Conservation (phyloP, 2,888 invertebrate species). For the Tiliacea aurago region DNA sequence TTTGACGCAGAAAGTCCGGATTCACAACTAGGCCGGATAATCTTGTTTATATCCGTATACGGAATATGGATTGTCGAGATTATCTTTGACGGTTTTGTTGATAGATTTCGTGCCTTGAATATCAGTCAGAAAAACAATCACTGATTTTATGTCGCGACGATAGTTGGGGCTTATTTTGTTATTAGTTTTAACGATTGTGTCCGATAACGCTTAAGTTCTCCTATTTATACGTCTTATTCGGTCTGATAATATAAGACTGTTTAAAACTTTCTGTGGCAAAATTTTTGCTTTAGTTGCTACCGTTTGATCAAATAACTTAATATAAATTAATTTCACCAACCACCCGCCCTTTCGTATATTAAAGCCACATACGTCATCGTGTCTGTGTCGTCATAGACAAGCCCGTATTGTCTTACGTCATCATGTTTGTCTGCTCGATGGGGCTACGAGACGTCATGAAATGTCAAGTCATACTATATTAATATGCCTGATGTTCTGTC, state of each 20-base stretch:
- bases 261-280: neutral
- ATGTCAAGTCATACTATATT: slow-evolving; percentile 27
- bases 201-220: neutral
- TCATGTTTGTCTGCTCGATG: slow-evolving; percentile 2
- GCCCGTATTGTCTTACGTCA: slow-evolving; percentile 14
- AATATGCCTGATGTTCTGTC: slow-evolving; percentile 9
- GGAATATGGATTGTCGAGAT: slow-evolving; percentile 20
- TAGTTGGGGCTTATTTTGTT: neutral
- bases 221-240: neutral
- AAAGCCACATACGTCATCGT: neutral
- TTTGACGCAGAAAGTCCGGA: slow-evolving; percentile 48
- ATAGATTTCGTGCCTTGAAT: slow-evolving; percentile 23
- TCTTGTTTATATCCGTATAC: slow-evolving; percentile 39
- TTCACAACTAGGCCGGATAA: slow-evolving; percentile 51
- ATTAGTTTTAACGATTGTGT: too few species aligned
- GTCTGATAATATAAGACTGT: neutral
- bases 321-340: neutral
- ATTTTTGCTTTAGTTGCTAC: neutral
- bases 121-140: neutral
- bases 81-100: slow-evolving; percentile 31
- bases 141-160: neutral
- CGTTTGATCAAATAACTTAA: neutral
- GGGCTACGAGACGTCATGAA: slow-evolving; percentile 26
- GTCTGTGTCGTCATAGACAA: slow-evolving; percentile 3
- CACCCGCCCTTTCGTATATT: neutral